Base-by-base conservation (phyloP, 2,888 invertebrate genomes). In the Cybosia mesomella region DNA sequence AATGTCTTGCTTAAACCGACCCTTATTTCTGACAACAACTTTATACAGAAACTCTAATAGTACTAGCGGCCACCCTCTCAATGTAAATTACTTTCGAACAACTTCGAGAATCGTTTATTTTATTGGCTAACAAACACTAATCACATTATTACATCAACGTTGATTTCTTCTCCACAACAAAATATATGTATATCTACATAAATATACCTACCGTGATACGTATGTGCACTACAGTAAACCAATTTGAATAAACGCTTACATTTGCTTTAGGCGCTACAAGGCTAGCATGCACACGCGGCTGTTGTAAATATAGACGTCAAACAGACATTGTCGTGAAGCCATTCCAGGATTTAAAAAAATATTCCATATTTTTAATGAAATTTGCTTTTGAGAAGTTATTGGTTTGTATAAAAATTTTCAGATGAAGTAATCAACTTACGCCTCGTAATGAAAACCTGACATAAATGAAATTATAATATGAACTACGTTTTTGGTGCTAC, bases 211-310 rank as follows among this genome's bases (percentile, higher is more conserved):
- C 8, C 4, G 21, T 58, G 3, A 10, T n/a, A 15, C 32, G 2
- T 18, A 57, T 28, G 15, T 57, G 18, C 9, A 58, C 10, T 58
- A 34, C 15, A 21, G 58, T 58, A 34, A 58, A n/a, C 3, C n/a
- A 58, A 58, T 34, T 58, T 59, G 22, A 15, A 18, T 11, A 24
- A 43, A 43, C 24, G 24, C 39, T 22, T 43, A 66, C 55, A 65
- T 68, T 72, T 66, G 62, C 72, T 66, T 60, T 58, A 63, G 67
- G 68, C 63, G 68, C 55, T 68, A 65, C 71, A 53, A 36, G 43
- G 58, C 49, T 65, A 22, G 28, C 5, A 28, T 28, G 18, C 57
- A 57, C 68, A 58, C 74, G 58, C 60, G 60, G 58, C 67, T 59
- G 58, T 32, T 66, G 62, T 70, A 66, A 76, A 72, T 72, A 67